Base-by-base conservation (phyloP, 2,888 invertebrate species). In the Idaea biselata region DNA sequence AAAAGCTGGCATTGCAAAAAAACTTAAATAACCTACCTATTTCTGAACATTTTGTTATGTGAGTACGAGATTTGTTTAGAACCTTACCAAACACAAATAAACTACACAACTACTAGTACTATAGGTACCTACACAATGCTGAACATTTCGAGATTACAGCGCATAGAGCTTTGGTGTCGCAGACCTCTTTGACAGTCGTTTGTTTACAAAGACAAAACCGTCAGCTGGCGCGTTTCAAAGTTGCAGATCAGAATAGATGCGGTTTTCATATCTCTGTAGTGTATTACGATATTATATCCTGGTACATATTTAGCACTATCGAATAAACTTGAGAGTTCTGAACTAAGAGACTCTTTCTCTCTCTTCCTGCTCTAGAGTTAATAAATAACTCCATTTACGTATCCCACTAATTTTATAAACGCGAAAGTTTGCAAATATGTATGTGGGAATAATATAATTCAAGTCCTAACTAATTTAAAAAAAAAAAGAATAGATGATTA, bases 151-250 rank as follows among this genome's bases (percentile, higher is more conserved):
- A 66, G 66, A 70, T 65, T 61, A 61, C 61, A 55, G 54, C 61
- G 53, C 61, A 63, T 18, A 56, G 59, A 58, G 63, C 65, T 64
- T 62, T 63, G 64, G 69, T 62, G 66, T 65, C 60, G 67, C 69
- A 60, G 63, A 67, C 68, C 65, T 70, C 64, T 68, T 68, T 71
- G 72, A 73, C 63, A 69, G 65, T 69, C 73, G 74, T 78, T 79
- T 75, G 78, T 77, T 75, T 67, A 68, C 68, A 68, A 75, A 78
- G 78, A 78, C 73, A 76, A 66, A 66, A 64, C 68, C 76, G 79
- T 73, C 83, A 83, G 82, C 79, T 83, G 81, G 71, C 68, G 73
- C 68, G 73, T 73, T 74, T 63, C 66, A 59, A 72, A 80, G 73
- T 81, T 79, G 68, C 68, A 75, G 71, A 76, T 68, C 66, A 64